Percentiles rank a stretch among this genome's conserved stretches.
phyloP scores from a whole-genome alignment of 2,113 vertebrate species.

The Hippocampus guttulatus region DNA sequence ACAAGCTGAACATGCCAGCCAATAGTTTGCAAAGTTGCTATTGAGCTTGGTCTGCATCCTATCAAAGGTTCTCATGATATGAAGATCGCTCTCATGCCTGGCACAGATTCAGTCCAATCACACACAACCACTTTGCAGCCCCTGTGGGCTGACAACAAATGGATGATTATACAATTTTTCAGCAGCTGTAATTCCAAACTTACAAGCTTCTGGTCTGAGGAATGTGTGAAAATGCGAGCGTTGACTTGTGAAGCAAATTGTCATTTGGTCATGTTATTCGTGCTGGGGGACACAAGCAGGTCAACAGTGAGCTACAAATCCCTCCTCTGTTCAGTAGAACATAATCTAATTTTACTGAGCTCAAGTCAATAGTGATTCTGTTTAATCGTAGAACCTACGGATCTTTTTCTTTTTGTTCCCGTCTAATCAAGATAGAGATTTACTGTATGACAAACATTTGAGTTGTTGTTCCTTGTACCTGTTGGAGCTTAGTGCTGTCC shows the following conservation, averaged over 20 bases:
- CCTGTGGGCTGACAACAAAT: constrained; percentile 14
- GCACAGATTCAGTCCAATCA: constrained; percentile 44
- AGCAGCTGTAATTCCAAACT: constrained; percentile 2
- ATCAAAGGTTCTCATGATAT: constrained; percentile 55
- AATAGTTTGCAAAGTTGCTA: background rate
- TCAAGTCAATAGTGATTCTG: too few relatives aligned
- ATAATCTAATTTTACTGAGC: background rate
- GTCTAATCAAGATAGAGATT: too few relatives aligned
- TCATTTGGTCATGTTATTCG: background rate
- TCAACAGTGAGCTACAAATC: background rate
- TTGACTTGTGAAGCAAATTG: background rate
- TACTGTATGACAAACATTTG: background rate
- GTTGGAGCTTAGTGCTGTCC: background rate
- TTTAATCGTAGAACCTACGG: too few relatives aligned
- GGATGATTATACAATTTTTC: constrained; percentile 12
- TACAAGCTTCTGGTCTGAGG: background rate
- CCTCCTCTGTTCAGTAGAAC: background rate
- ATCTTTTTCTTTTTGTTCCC: too few relatives aligned
- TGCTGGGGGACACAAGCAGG: background rate
- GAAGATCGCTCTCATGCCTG: constrained; percentile 56
- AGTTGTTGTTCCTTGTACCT: background rate
- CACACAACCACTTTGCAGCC: constrained; percentile 8
- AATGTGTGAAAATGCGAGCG: background rate
- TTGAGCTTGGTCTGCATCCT: constrained; percentile 50
- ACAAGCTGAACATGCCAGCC: too few relatives aligned